These are phyloP conservation scores for Dipodomys ordii DNA, from an alignment of 2,113 vertebrate species.

Conservation along the genomic window DNA sequence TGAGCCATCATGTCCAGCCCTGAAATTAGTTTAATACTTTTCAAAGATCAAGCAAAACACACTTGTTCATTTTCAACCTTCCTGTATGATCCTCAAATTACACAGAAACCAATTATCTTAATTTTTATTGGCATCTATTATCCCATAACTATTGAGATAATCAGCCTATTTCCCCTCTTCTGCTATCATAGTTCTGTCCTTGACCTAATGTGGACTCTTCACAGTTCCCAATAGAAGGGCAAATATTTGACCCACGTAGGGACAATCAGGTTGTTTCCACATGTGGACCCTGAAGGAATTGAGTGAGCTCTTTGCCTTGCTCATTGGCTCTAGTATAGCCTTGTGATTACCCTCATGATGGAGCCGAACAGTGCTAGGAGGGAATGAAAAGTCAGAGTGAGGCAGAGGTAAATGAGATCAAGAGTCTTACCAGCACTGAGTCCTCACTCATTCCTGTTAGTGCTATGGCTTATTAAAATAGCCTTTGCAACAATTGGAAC, in stretches of 20 bases:
- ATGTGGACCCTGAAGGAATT: background rate
- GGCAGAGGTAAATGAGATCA: background rate
- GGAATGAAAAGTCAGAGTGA: background rate
- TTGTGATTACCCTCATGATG: background rate
- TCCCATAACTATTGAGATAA: background rate
- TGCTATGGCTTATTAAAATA: background rate
- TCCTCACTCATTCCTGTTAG: background rate
- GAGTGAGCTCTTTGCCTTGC: background rate
- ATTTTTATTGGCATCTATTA: background rate
- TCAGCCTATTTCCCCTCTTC: background rate
- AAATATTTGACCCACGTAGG: background rate
- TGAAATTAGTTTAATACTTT: background rate
- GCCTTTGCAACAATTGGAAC: background rate
- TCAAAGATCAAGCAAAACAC: constrained; percentile 15
- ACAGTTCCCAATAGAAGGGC: background rate
- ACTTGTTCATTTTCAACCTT: background rate
- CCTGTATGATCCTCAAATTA: background rate
- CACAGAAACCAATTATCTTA: background rate
- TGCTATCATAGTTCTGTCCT: background rate
- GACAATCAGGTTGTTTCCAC: background rate
- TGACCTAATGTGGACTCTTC: background rate
- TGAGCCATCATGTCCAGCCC: too few relatives aligned
- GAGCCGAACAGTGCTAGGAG: background rate
- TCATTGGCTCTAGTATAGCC: background rate
- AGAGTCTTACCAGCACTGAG: background rate